These are phyloP conservation scores for Pedionomus torquatus DNA, from an alignment of 2,113 vertebrate species.

Conservation along the genomic window DNA sequence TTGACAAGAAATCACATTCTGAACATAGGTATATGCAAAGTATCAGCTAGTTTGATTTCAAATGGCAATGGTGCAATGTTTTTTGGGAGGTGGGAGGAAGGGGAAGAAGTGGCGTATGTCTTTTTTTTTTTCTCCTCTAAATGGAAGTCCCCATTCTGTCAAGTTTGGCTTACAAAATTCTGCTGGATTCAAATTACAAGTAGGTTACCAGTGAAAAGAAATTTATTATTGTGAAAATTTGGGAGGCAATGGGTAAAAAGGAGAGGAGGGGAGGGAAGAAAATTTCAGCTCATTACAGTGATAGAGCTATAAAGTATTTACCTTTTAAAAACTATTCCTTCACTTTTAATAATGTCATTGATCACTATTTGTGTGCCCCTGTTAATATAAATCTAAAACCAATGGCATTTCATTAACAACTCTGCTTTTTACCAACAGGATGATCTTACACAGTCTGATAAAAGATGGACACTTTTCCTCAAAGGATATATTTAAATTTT, in stretches of 20 bases:
- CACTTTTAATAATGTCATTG: neutral
- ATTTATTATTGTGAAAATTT: neutral
- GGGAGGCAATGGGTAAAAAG: neutral
- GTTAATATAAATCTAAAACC: neutral
- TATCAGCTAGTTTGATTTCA: neutral
- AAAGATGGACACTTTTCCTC: neutral
- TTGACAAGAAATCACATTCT: neutral
- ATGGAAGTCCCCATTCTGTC: constrained; percentile 8
- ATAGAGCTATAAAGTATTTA: neutral
- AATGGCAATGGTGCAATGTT: neutral
- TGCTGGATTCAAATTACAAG: neutral
- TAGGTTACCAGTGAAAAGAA: neutral
- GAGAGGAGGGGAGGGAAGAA: neutral
- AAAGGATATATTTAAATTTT: neutral
- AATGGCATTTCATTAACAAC: neutral
- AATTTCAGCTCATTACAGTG: neutral
- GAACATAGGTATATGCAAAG: neutral
- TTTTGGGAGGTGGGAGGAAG: neutral
- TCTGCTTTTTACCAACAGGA: neutral
- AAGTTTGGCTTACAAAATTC: neutral
- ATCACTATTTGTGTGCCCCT: neutral
- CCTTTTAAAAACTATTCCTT: neutral
- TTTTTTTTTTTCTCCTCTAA: neutral
- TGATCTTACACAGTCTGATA: neutral
- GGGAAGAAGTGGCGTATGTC: neutral